Conservation (phyloP, 2,797 vertebrate genomes). For the Emydoidea blandingii region DNA sequence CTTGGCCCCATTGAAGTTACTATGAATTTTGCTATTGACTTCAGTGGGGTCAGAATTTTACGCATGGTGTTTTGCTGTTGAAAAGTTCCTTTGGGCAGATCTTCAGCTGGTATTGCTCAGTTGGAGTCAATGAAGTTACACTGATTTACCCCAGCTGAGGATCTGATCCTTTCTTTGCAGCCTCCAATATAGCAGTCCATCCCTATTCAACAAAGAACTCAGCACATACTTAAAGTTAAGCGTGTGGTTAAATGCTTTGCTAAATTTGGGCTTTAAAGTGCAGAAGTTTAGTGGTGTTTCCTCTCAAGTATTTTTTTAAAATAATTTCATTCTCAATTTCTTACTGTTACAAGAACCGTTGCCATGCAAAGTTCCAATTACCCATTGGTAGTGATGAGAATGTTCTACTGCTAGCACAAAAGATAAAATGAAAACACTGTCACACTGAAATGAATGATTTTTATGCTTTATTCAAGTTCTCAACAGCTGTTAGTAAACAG, state of each 20-base stretch:
- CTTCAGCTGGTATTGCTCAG: not conserved
- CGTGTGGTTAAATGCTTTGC: not conserved
- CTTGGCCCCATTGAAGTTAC: not conserved
- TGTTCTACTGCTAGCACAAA: not conserved
- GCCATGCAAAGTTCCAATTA: not conserved
- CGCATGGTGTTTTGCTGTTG: not conserved
- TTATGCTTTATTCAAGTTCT: conserved; percentile 5
- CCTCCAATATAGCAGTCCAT: not conserved
- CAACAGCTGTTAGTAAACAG: conserved; percentile 27
- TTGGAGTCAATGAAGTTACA: not conserved
- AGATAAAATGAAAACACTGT: not conserved
- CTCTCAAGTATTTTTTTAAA: not conserved
- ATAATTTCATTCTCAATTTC: not conserved
- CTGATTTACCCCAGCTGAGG: not conserved
- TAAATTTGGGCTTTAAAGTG: not conserved
- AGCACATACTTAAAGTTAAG: not conserved
- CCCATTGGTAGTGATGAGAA: not conserved
- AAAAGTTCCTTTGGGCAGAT: not conserved
- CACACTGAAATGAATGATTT: not conserved
- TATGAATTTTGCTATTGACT: not conserved
- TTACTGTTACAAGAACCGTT: conserved; percentile 10
- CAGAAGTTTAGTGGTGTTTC: not conserved
- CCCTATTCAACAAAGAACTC: not conserved
- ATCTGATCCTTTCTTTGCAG: not conserved
- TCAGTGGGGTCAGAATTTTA: not conserved